These are phyloP conservation scores for Panthera tigris DNA, from an alignment of 2,113 vertebrate genomes.

Conservation along the genomic window DNA sequence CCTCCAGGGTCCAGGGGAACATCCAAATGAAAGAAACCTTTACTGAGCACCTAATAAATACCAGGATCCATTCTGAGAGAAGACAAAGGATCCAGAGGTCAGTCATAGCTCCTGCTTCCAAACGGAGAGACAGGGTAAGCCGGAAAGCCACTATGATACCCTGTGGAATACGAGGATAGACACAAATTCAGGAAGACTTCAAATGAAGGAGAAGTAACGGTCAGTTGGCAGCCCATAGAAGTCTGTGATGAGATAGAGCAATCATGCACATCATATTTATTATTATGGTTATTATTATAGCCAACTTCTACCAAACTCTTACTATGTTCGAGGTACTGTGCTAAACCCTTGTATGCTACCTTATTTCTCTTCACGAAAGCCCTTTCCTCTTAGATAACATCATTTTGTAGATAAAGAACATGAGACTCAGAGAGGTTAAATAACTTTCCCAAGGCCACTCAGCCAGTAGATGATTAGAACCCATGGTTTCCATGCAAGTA, in stretches of 20 bases:
- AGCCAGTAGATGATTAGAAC: not conserved
- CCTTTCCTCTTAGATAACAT: not conserved
- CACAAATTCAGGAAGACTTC: not conserved
- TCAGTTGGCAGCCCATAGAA: not conserved
- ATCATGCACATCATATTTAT: not conserved
- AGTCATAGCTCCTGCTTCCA: not conserved
- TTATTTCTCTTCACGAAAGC: not conserved
- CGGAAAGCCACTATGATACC: not conserved
- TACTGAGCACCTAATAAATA: not conserved
- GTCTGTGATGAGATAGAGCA: not conserved
- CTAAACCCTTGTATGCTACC: not conserved
- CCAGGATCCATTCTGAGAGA: not conserved
- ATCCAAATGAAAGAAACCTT: not conserved
- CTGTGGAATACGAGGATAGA: not conserved
- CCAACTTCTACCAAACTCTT: not conserved
- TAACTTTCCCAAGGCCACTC: not conserved
- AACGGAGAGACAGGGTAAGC: not conserved
- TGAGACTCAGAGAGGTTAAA: not conserved
- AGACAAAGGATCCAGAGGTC: not conserved
- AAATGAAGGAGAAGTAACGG: not conserved
- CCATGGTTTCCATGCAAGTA: not conserved
- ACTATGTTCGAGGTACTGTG: not conserved
- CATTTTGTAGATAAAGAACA: not conserved
- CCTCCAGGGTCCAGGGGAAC: not conserved
- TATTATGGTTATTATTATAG: not conserved